phyloP scores from a whole-genome alignment of 2,113 vertebrate species.

The Oryzias melastigma region DNA sequence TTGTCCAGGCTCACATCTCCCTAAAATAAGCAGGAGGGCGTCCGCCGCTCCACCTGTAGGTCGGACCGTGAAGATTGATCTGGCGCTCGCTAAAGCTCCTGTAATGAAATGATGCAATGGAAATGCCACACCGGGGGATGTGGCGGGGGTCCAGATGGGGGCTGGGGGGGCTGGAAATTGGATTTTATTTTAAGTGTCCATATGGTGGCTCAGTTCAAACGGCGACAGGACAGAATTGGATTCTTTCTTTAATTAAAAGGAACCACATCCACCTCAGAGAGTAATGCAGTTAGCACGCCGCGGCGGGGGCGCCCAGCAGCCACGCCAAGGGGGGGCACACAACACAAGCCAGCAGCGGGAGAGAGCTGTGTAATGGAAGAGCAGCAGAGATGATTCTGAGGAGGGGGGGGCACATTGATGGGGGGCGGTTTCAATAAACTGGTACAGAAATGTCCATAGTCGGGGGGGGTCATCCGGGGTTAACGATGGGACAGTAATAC shows the following conservation, averaged over 20 bases:
- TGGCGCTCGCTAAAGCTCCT: constrained; percentile 34
- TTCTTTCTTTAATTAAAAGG: constrained; percentile 81
- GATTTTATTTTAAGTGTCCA: constrained; percentile 76
- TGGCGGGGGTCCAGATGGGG: constrained; percentile 41
- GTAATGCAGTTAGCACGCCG: constrained; percentile 71
- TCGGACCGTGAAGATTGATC: constrained; percentile 39
- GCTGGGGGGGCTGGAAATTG: constrained; percentile 58
- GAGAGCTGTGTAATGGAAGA: constrained; percentile 1
- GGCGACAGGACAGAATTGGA: constrained; percentile 73
- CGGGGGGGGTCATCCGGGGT: constrained; percentile 56
- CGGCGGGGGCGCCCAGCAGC: constrained; percentile 35
- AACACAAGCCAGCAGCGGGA: constrained; percentile 3
- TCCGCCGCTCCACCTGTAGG: constrained; percentile 2
- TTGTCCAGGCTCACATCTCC: not conserved
- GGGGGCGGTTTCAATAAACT: constrained; percentile 47
- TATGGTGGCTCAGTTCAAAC: constrained; percentile 72
- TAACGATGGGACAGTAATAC: constrained; percentile 77
- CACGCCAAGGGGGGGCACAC: not conserved
- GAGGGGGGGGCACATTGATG: constrained; percentile 14
- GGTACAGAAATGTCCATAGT: constrained; percentile 50
- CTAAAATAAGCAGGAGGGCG: not conserved
- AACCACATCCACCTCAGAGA: constrained; percentile 71
- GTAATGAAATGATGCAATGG: constrained; percentile 34
- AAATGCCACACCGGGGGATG: constrained; percentile 46
- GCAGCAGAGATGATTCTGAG: constrained; percentile 13